These are phyloP conservation scores for Serinus canaria DNA, from an alignment of 2,113 vertebrate genomes.

Conservation along the genomic window DNA sequence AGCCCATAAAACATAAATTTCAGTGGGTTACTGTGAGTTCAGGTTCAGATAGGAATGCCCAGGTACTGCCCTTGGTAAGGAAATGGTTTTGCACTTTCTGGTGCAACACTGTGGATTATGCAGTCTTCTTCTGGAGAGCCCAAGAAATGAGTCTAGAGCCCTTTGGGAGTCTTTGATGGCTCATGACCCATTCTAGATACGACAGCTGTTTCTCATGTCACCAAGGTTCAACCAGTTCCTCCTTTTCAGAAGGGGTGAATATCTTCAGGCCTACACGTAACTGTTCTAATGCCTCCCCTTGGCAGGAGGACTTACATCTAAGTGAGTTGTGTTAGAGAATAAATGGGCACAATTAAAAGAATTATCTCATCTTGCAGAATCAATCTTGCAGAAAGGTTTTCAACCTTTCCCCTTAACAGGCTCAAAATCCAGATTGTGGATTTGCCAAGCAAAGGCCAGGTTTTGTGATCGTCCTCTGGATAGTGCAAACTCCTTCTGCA, in stretches of 20 bases:
- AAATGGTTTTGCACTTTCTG: not conserved
- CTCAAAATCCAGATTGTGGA: not conserved
- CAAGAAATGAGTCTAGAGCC: not conserved
- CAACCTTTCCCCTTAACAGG: not conserved
- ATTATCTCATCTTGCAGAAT: not conserved
- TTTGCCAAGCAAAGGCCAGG: not conserved
- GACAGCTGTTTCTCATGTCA: not conserved
- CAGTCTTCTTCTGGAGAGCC: not conserved
- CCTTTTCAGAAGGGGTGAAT: not conserved
- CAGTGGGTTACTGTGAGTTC: accelerated
- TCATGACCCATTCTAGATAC: not conserved
- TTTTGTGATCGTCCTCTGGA: not conserved
- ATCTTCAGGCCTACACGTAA: not conserved
- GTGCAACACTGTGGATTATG: not conserved
- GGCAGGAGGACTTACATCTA: accelerated
- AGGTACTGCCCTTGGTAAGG: accelerated
- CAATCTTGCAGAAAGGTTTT: not conserved
- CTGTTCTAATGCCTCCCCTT: too few species aligned
- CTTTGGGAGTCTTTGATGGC: not conserved
- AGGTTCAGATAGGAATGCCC: accelerated
- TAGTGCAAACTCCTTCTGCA: too few species aligned
- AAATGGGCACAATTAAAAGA: not conserved
- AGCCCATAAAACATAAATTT: not conserved
- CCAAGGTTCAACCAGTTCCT: accelerated
- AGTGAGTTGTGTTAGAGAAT: not conserved